A percentile compares a stretch with the other conserved stretches of the same genome.
Conservation (phyloP, 37 sponge, comb jelly and placozoan genomes). For the Cliona cf. orientalis region DNA sequence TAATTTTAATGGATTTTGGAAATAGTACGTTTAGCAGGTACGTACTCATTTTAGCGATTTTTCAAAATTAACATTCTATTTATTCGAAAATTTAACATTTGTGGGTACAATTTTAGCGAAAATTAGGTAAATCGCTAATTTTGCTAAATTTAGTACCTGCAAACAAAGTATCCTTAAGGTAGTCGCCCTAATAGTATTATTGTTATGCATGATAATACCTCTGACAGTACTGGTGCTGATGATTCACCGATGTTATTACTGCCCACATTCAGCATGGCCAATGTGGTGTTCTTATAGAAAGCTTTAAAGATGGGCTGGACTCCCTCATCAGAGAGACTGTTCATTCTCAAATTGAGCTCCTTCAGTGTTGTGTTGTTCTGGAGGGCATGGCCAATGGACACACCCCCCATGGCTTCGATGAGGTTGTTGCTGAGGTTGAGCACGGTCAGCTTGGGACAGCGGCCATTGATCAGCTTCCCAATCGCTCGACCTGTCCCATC, state of each 20-base stretch:
- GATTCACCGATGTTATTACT: constrained; percentile 85
- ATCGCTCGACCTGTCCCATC: constrained; percentile 87
- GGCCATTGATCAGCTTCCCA: constrained; percentile 87
- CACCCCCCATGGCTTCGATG: constrained; percentile 73
- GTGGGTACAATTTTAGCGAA: no score
- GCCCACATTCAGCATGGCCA: constrained; percentile 65
- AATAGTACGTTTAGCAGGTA: no score
- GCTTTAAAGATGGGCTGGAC: constrained; percentile 80
- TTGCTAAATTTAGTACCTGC: no score
- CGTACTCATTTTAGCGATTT: no score
- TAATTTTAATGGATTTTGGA: no score
- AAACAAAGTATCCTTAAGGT: no score
- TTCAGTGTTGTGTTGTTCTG: constrained; percentile 77
- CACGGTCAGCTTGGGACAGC: constrained; percentile 45
- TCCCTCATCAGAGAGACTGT: constrained; percentile 90
- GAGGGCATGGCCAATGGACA: constrained; percentile 87
- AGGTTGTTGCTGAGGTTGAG: constrained; percentile 80
- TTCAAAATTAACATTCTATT: no score
- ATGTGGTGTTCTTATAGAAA: constrained; percentile 74
- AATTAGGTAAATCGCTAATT: no score
- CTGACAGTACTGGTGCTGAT: constrained; percentile 76
- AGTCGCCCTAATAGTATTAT: no score
- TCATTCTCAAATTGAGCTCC: constrained; percentile 79
- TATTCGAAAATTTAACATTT: no score
- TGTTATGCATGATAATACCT: constrained; percentile 69